Evolutionary conservation across 2,888 invertebrate species (phyloP).

Genomic region (Drosophila affinis): DNA sequence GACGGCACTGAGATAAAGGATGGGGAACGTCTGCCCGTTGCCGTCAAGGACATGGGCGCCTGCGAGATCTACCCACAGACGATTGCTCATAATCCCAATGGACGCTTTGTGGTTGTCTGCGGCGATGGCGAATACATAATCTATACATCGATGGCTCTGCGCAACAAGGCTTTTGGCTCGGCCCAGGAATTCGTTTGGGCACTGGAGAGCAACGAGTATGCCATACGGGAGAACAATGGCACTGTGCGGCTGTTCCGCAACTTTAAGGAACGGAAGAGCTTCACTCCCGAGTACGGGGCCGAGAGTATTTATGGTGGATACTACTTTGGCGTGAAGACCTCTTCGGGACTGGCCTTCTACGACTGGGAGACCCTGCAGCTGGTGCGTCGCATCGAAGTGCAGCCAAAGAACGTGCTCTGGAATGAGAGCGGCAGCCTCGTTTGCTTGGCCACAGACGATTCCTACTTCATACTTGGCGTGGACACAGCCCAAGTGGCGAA

Average conservation of each 20-base stretch:
- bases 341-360: constrained; percentile 96
- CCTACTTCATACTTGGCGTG: constrained; percentile 96
- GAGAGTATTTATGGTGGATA: constrained; percentile 98
- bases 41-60: constrained; percentile 99
- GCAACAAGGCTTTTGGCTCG: constrained; percentile 99
- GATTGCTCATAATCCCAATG: constrained; percentile 99
- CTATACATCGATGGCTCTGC: constrained; percentile 99
- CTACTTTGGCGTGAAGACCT: constrained; percentile 95
- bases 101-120: constrained; percentile 95
- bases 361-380: constrained; percentile 98
- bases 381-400: constrained; percentile 97
- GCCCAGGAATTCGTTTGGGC: constrained; percentile 99
- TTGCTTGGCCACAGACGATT: constrained; percentile 97
- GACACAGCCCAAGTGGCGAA: constrained; percentile 91
- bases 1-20: constrained; percentile 90
- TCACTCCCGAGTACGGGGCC: constrained; percentile 98
- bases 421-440: constrained; percentile 97
- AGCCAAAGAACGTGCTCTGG: constrained; percentile 97
- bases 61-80: constrained; percentile 99
- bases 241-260: constrained; percentile 98
- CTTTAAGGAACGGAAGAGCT: constrained; percentile 97
- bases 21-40: constrained; percentile 95
- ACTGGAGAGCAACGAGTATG: constrained; percentile 96
- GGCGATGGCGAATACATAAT: constrained; percentile 99
- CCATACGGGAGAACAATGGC: constrained; percentile 94